phyloP scores from a whole-genome alignment of 2,888 invertebrate species.

The Agonum fuliginosum region DNA sequence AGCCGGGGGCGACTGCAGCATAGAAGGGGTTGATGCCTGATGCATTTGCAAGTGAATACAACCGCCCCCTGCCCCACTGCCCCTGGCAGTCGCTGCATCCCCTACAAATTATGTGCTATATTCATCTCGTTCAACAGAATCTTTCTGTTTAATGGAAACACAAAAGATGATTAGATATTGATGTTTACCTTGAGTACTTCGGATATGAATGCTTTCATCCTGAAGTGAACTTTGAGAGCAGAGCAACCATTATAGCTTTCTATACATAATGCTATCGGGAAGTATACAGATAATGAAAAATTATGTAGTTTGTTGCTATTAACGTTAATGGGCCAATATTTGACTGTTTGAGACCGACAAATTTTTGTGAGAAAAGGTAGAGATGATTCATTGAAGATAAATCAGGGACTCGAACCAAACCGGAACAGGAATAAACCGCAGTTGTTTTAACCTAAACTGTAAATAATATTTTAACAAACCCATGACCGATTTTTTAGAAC shows the following conservation, averaged over 20 bases:
- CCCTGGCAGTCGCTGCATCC: conserved; percentile 4
- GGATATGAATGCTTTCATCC: conserved; percentile 12
- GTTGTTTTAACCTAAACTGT: no score
- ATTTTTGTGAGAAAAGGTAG: no score
- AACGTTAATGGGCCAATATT: conserved; percentile 23
- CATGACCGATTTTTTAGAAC: no score
- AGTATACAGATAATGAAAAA: conserved; percentile 18
- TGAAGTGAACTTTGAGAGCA: conserved; percentile 25
- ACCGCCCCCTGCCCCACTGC: conserved; percentile 1
- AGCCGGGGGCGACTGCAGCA: conserved; percentile 39
- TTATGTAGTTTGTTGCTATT: conserved; percentile 10
- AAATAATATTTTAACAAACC: no score
- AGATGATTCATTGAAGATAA: no score
- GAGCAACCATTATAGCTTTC: no score
- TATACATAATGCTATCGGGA: conserved; percentile 21
- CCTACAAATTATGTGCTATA: conserved; percentile 55
- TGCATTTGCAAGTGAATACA: conserved; percentile 58
- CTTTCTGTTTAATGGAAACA: conserved; percentile 55
- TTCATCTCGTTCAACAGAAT: conserved; percentile 47
- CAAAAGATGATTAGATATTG: conserved; percentile 58
- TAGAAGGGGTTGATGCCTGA: conserved; percentile 54
- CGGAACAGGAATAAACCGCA: no score
- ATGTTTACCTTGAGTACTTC: conserved; percentile 47
- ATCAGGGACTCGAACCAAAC: no score
- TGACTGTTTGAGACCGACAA: conserved; percentile 2